These are phyloP conservation scores for Xerus inauris DNA, from an alignment of 2,113 vertebrate genomes.

Conservation along the genomic window DNA sequence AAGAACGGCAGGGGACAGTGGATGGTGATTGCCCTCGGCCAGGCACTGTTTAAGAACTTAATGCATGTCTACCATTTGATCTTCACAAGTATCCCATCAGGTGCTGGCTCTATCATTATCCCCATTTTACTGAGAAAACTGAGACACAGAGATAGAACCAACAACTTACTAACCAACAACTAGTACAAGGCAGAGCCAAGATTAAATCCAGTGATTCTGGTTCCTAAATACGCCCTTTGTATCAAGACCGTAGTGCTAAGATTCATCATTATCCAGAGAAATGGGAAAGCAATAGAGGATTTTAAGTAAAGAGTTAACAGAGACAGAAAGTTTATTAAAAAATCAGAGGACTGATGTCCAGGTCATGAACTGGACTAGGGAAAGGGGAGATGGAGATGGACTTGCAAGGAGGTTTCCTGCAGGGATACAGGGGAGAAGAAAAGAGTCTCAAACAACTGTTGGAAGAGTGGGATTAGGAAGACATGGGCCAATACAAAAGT, in stretches of 20 bases:
- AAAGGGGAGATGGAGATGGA: background rate
- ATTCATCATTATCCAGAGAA: background rate
- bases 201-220: background rate
- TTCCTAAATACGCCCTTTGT: background rate
- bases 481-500: background rate
- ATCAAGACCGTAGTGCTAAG: background rate
- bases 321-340: background rate
- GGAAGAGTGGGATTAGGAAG: no score
- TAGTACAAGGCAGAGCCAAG: background rate
- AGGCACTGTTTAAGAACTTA: background rate
- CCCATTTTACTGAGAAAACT: slow-evolving; percentile 20
- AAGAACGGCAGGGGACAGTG: background rate
- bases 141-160: background rate
- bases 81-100: background rate
- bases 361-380: background rate
- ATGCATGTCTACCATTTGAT: background rate
- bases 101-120: background rate
- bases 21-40: background rate
- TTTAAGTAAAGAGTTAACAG: background rate
- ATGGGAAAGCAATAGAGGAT: background rate
- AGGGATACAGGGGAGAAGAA: background rate
- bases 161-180: background rate
- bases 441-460: background rate
- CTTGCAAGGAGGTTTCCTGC: background rate
- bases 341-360: background rate